Base-by-base conservation (phyloP, 2,113 vertebrate genomes). In the Mirza zaza region DNA sequence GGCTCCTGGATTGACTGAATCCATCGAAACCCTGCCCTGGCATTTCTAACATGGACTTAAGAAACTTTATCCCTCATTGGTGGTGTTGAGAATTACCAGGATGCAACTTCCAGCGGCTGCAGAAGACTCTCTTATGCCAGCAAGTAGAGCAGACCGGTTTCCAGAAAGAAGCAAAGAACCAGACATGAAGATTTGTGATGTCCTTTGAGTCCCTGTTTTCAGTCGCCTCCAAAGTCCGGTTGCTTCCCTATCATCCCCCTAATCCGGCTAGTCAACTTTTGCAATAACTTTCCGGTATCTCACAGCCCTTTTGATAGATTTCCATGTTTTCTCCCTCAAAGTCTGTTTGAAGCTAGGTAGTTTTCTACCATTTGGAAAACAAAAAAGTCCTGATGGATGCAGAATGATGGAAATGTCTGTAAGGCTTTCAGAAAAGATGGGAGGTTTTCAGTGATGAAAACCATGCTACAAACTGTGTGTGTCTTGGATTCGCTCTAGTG, bases 381-480 rank as follows among this genome's bases (percentile, higher is more conserved):
- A 42, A 84, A 12, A 0, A 29, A 15, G 10, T 50, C 20, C 14
- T 77, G 27, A 45, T 2, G 9, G 5, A 32, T 8, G 2, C 2
- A 71, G 21, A 34, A 67, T 1, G 63, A 32, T 21, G 23, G 21
- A 23, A 17, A 81, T 18, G 42, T 34, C 5, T 5, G 7, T 55
- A 17, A 48, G 20, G 20, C 36, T 18, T 76, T 32, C 45, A 42
- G 45, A 55, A 21, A 34, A 9, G 34, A 25, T 11, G 7, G 8
- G 59, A 20, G n/a, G 1, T n/a, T 42, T 11, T 15, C 3, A 52
- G 34, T 0, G 13, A 27, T 25, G 10, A 27, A 45, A 59, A 45
- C 29, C 8, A 17, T 8, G 27, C 29, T 20, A 1, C 18, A 20
- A 20, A 18, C 25, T 27, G 23, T 68, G 25, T 36, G 5, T 5